Evolutionary conservation across 2,888 invertebrate genomes (phyloP), one percentile per base, ranked within the genome.

Genomic region (Mythimna albipuncta): DNA sequence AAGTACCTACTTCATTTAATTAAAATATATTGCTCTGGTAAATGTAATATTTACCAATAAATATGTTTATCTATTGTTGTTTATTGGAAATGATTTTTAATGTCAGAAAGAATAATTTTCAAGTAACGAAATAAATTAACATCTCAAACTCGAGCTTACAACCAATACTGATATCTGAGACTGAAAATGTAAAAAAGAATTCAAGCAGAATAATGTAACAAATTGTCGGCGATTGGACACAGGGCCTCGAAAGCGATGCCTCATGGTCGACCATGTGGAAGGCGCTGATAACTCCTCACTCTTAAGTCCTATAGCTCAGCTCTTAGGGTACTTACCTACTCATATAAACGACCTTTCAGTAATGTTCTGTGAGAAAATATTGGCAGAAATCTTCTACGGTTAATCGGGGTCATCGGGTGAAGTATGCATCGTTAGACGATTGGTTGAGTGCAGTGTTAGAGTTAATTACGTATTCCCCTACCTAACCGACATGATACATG

Each of bases 311-410:
- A 71, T 62, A 69, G 58, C 59, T 64, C 68, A 72, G 65, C 61
- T 67, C 71, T 70, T 64, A 75, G 32, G 47, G 68, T 75, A 70
- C 61, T 50, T 50, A 47, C 54, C 65, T 75, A 71, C 69, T 81
- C 68, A 76, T 75, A 74, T 62, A 75, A 52, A 80, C 79, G 72
- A 72, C 67, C 76, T 63, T 65, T 72, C 57, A 74, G 81, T 84
- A 85, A 84, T 84, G 84, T 77, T 64, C 80, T 52, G 84, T 85
- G 76, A 84, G 81, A 83, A 85, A 85, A 81, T 85, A 84, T 83
- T 85, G 67, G 62, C 9, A 32, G 57, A 59, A 77, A 72, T 77
- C 70, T 83, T 72, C 52, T 77, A 44, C 66, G 65, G 62, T 73
- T 83, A 75, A 85, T 75, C 69, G 61, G n/a, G n/a, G n/a, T n/a